Base-by-base conservation (phyloP, 2,113 vertebrate genomes). In the Gymnorhina tibicen region DNA sequence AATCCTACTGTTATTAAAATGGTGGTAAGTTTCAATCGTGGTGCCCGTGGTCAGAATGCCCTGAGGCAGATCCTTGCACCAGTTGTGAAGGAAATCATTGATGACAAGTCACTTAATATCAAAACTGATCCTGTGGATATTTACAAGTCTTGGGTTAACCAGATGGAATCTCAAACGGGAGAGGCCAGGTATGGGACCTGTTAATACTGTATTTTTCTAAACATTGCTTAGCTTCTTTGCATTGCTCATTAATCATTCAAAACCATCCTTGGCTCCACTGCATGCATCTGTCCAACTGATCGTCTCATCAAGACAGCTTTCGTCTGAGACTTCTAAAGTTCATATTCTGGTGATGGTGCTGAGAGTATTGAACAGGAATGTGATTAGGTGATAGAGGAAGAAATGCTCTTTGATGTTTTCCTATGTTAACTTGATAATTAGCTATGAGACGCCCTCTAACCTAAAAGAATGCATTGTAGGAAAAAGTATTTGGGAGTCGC, bases 1-100 rank as follows among this genome's bases (percentile, higher is more conserved):
- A 99, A 99, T 94, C 99, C 99, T 16, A 99, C 99, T 0, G 99
- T 99, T 83, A 99, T 99, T 94, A 99, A 99, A 98, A 99, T 99
- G 99, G 99, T 99, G 94, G 99, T 99, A 74, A 99, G 99, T 85
- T 99, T 99, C 97, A 99, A 99, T 97, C 98, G 99, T n/a, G 99
- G 99, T 2, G 98, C 99, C 11, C 98, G 99, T 6, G 99, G 99
- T 50, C 99, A 99, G 97, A 99, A 99, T 18, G 99, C 99, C 2
- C 97, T 99, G 93, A 96, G 99, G 32, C 99, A 99, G 97, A 99
- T 99, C 87, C 95, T 99, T 96, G 99, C 98, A 4, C 99, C 99
- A 0, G 99, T 99, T 1, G 99, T 99, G 94, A 99, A 99, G 94
- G 99, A 99, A 97, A 99, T 99, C 91, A 99, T 99, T 95, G 99